Evolutionary conservation across 2,888 invertebrate genomes (phyloP).

Genomic region (Acleris literana): DNA sequence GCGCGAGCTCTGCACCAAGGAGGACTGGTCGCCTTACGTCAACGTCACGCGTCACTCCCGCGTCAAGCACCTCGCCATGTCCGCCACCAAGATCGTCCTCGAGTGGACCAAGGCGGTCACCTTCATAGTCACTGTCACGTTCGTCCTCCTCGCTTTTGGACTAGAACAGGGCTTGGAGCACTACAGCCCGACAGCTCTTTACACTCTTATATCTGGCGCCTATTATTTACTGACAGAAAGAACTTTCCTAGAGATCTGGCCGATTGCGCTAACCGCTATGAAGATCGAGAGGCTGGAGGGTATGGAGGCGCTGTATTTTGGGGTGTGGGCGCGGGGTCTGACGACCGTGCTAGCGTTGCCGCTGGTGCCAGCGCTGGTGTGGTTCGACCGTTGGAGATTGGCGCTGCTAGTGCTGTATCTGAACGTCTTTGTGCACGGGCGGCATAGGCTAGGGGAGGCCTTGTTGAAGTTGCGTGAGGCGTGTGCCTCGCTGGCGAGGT

Average conservation of each 20-base stretch:
- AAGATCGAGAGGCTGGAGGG: conserved; percentile 86
- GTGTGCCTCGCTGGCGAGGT: conserved; percentile 84
- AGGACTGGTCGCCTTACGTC: conserved; percentile 90
- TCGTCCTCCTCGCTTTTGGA: conserved; percentile 89
- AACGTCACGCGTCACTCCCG: conserved; percentile 88
- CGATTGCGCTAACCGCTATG: conserved; percentile 81
- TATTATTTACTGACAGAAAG: conserved; percentile 89
- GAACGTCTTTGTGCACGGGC: conserved; percentile 86
- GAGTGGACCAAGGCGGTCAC: conserved; percentile 93
- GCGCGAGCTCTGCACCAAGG: conserved; percentile 88
- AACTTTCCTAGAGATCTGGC: conserved; percentile 87
- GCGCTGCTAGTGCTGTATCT: conserved; percentile 84
- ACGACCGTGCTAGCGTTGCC: conserved; percentile 84
- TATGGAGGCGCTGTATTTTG: conserved; percentile 88
- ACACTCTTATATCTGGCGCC: conserved; percentile 86
- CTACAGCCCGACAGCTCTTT: conserved; percentile 87
- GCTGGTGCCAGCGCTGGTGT: conserved; percentile 82
- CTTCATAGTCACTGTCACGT: conserved; percentile 90
- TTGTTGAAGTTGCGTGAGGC: conserved; percentile 83
- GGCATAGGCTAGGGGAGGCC: conserved; percentile 84
- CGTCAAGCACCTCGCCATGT: conserved; percentile 91
- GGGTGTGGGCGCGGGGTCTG: conserved; percentile 85
- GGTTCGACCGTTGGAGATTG: conserved; percentile 83
- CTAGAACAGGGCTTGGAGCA: conserved; percentile 89
- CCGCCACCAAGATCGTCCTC: conserved; percentile 90